Evolutionary conservation across 2,797 vertebrate species (phyloP), one percentile per base, ranked within the genome.

Genomic region (Acipenser transmontanus): DNA sequence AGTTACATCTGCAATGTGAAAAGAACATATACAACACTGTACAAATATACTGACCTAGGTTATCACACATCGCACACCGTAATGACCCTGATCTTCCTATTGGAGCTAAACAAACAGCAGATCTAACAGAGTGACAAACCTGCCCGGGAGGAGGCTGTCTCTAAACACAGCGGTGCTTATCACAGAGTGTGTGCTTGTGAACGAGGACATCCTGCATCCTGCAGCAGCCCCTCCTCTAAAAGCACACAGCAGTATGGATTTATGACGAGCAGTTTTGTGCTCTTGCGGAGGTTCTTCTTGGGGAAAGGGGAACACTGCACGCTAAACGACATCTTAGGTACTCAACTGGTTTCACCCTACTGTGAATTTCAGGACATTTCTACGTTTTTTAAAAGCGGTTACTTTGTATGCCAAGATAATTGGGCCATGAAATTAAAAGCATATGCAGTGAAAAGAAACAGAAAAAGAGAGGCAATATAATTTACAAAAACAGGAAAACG

Each of bases 401-500:
- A 49, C 7, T 57, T 13, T n/a, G 9, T 57, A 13, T 57, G 54
- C 54, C 54, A 57, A 57, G 10, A 7, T 57, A 13, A 11, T 59
- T 57, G 48, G 62, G 74, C 7, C 4, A 9, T 13, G 50, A 62
- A 50, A 49, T 77, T 84, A 73, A 82, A 83, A 82, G 74, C 75
- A 73, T 76, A 70, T 64, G 74, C 6, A 47, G 17, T 50, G 59
- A 51, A 14, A 14, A 62, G 64, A 64, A 64, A n/a, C 62, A 12
- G 57, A 65, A 59, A 61, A 17, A 60, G 69, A 6, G 9, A 63
- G 71, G 69, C 8, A 62, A 66, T 74, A 34, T 74, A 70, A 71
- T 83, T 80, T 82, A 82, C 76, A 81, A 66, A 71, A 62, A 56
- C 61, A 49, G 57, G 47, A 57, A 8, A 59, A 47, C 64, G 52